Conservation (phyloP, 2,888 invertebrate genomes). For the Hoplodrina ambigua region DNA sequence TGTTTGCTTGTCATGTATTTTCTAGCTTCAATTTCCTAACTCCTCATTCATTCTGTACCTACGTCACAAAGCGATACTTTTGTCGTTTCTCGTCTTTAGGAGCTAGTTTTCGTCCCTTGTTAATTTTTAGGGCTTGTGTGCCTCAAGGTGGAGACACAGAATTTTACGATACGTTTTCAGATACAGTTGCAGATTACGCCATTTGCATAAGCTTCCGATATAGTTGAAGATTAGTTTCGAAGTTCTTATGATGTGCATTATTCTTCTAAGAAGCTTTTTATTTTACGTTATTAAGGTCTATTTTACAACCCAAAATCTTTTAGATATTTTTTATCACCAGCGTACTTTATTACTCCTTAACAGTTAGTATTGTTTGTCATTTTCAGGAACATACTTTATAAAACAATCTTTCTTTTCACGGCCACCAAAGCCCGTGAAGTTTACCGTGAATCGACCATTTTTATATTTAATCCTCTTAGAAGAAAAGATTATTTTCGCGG, state of each 20-base stretch:
- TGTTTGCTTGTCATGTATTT: neutral
- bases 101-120: neutral
- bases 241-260: neutral
- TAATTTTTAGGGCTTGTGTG: too few species aligned
- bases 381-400: neutral
- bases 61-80: neutral
- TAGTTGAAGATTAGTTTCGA: neutral
- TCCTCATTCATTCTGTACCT: too few species aligned
- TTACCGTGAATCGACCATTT: slow-evolving; percentile 53
- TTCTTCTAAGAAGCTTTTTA: neutral
- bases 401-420: neutral
- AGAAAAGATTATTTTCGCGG: slow-evolving; percentile 56
- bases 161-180: too few species aligned
- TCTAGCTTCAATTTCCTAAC: slow-evolving; percentile 8
- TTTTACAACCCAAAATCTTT: neutral
- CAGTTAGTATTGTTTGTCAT: neutral
- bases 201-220: too few species aligned
- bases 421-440: slow-evolving; percentile 2
- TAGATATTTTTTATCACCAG: neutral
- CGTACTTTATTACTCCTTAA: too few species aligned
- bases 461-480: slow-evolving; percentile 52
- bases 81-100: neutral
- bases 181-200: too few species aligned
- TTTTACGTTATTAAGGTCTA: neutral
- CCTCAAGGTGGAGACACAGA: too few species aligned